Base-by-base conservation (phyloP, 1,140 invertebrate genomes). In the Tetramorium simillimum region DNA sequence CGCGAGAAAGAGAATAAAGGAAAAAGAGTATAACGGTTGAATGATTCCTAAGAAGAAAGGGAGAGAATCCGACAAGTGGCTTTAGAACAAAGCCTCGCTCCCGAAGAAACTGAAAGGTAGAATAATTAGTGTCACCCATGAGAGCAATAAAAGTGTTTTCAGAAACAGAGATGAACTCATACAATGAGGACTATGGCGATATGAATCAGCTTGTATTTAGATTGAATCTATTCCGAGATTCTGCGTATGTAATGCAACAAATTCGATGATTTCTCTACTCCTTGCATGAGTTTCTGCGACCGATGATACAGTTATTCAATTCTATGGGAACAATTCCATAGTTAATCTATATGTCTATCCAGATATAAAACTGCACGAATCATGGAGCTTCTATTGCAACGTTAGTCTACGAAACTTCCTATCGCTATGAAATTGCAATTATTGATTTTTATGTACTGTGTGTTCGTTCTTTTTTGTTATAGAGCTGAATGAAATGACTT, bases 21-120 rank as follows among this genome's bases (percentile, higher is more conserved):
- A 46, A 70, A 60, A 37, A 84, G 56, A 21, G 46, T 21, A 51
- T 21, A 82, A 72, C 40, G 51, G 0, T 60, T 7, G 28, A 88
- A 49, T 16, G 53, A 62, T 58, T 60, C 53, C 14, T 16, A 53
- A n/a, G 9, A 72, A 78, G 72, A 60, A 81, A 60, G 69, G 43
- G 86, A 75, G 75, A 76, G 88, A 90, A 90, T 90, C 86, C 80
- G 88, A 90, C 80, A 90, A 90, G 88, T 85, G 86, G 89, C 86
- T 90, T 88, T 77, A 86, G 69, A 37, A 84, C 49, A 58, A 87
- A 89, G 67, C 58, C 77, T 78, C 28, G 18, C 58, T 82, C 40
- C 62, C 51, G 76, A 76, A 62, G 56, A 81, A 90, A 37, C 69
- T 70, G 65, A 67, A 73, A 58, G 51, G 65, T 77, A 72, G 60